Evolutionary conservation across 2,797 vertebrate genomes (phyloP), one percentile per base, ranked within the genome.

Genomic region (Erethizon dorsatum): DNA sequence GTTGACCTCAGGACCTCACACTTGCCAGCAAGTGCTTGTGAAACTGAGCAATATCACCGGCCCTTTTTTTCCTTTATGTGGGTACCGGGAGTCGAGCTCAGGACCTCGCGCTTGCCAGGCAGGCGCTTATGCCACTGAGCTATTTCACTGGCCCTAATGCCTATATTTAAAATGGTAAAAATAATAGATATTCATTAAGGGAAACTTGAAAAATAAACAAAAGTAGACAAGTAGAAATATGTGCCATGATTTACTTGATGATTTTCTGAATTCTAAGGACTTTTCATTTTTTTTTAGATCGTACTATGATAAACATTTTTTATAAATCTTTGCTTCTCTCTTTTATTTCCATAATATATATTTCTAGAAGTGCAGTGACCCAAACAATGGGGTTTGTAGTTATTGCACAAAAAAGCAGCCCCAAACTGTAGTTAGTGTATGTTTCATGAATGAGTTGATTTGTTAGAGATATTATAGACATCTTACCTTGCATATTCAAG

Each of bases 151-250:
- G 37, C 37, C 37, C 37, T 41, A 41, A 77, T 61, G 5, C 5
- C 52, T 83, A 56, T 41, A 73, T 80, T 80, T 87, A 73, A 6
- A 50, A 63, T 80, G 10, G 61, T 89, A 75, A 79, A 79, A 84
- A 2, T 57, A 84, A 63, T 45, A 88, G 67, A 15, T 83, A 75
- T 77, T 96, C 24, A 91, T 90, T 86, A 79, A 57, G 26, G 28
- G n/a, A 88, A 67, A 13, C 26, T 86, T 94, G 65, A 82, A 91
- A 92, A 88, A 82, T 88, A 86, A 83, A 37, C 57, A 63, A 88
- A 93, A 52, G 12, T 54, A 57, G 65, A 31, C 80, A 90, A 52
- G 33, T 37, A 61, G 28, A 75, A 85, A 8, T 57, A 5, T 57
- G 12, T 88, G 45, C 20, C 22, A 52, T 50, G 14, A 91, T 79